Conservation (phyloP, 2,113 vertebrate species). For the Dipodomys stephensi region DNA sequence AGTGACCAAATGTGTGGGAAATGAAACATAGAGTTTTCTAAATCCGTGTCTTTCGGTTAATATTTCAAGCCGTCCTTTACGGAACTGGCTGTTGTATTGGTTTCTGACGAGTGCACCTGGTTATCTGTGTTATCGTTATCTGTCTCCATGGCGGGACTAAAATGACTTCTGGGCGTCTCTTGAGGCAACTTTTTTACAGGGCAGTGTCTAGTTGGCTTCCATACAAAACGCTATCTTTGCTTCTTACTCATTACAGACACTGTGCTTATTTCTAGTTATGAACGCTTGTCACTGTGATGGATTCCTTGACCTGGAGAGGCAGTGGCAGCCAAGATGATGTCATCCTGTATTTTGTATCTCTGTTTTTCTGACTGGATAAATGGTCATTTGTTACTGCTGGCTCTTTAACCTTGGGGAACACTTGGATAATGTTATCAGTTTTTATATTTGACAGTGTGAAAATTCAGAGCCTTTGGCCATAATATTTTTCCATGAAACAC, state of each 20-base stretch:
- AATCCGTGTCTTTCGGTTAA: background rate
- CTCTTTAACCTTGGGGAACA: constrained; percentile 59
- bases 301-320: constrained; percentile 70
- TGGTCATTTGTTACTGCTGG: constrained; percentile 71
- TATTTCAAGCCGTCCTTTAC: background rate
- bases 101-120: background rate
- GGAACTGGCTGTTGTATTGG: background rate
- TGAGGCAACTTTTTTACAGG: background rate
- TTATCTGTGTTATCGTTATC: background rate
- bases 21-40: background rate
- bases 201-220: constrained; percentile 20
- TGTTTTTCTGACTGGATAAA: constrained; percentile 61
- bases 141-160: background rate
- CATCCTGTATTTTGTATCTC: constrained; percentile 61
- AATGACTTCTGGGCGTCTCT: background rate
- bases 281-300: constrained; percentile 62
- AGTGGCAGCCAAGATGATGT: constrained; percentile 64
- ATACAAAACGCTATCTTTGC: constrained; percentile 40
- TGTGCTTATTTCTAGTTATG: constrained; percentile 40
- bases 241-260: constrained; percentile 41
- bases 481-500: constrained; percentile 30
- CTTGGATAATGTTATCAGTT: constrained; percentile 61
- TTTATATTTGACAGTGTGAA: constrained; percentile 64
- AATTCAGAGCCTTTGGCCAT: constrained; percentile 39
- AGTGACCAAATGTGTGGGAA: background rate